These are phyloP conservation scores for Premnoplex brunnescens DNA, from an alignment of 2,797 vertebrate species.

Conservation along the genomic window DNA sequence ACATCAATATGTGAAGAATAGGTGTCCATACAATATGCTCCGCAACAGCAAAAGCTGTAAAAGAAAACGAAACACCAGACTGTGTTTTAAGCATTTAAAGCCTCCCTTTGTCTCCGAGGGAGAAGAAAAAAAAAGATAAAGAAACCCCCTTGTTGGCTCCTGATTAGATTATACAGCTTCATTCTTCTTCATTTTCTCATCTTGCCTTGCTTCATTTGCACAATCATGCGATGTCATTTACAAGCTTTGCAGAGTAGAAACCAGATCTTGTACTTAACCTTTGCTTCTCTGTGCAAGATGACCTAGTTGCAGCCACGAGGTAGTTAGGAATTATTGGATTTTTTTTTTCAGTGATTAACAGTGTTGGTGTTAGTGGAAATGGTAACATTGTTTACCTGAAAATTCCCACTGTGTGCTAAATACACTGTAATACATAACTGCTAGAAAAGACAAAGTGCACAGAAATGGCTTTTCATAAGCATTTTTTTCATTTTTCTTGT, in stretches of 20 bases:
- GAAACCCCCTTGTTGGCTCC: conserved; percentile 30
- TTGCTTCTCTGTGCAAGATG: conserved; percentile 63
- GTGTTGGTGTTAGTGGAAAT: not conserved
- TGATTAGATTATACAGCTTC: conserved; percentile 69
- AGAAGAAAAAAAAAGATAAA: not conserved
- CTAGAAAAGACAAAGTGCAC: not conserved
- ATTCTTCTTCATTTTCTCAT: conserved; percentile 79
- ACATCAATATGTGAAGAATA: not conserved
- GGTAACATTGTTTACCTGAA: not conserved
- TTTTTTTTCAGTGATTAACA: not conserved
- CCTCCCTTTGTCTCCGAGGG: conserved; percentile 26
- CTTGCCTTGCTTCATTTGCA: conserved; percentile 77
- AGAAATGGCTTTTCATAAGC: not conserved
- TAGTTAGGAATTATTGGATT: not conserved
- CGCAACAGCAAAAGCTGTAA: not conserved
- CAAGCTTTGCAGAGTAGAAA: conserved; percentile 71
- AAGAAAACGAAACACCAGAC: not conserved
- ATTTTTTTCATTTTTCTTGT: not conserved
- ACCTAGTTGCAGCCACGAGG: conserved; percentile 70
- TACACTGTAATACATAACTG: not conserved
- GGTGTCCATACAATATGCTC: not conserved
- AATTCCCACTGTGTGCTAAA: not conserved
- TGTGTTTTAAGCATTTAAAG: conserved; percentile 19
- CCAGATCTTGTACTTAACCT: conserved; percentile 58
- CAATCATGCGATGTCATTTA: conserved; percentile 74